phyloP scores from a whole-genome alignment of 1,140 invertebrate genomes.

The Zaprionus africanus region DNA sequence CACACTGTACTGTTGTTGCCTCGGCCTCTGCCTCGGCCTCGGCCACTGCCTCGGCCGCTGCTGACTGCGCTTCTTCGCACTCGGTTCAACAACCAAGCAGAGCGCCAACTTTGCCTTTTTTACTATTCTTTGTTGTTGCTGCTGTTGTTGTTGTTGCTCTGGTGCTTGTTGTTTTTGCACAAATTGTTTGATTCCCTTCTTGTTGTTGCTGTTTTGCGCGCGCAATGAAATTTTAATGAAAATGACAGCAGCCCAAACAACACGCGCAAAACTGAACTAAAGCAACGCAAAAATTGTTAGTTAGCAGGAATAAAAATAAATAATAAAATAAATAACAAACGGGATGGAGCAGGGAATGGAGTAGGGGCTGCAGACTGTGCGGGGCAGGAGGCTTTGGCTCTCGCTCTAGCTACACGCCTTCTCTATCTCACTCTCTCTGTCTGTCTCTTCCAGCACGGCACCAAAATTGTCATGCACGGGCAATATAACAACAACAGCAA shows the following conservation, averaged over 20 bases:
- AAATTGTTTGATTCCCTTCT: constrained; percentile 48
- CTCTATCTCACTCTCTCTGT: background rate
- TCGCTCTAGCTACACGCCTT: background rate
- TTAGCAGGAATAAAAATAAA: constrained; percentile 54
- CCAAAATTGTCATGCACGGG: constrained; percentile 58
- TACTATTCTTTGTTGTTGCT: constrained; percentile 13
- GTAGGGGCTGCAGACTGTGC: constrained; percentile 4
- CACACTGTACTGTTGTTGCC: constrained; percentile 25
- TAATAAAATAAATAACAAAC: constrained; percentile 57
- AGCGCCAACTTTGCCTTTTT: constrained; percentile 35
- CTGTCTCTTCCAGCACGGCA: background rate
- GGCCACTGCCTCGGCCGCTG: background rate
- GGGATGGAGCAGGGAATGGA: background rate
- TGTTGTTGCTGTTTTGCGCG: constrained; percentile 55
- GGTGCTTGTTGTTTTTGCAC: constrained; percentile 36
- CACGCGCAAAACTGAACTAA: constrained; percentile 43
- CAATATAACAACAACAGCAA: constrained; percentile 9
- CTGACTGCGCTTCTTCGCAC: constrained; percentile 40
- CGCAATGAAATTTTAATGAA: constrained; percentile 80
- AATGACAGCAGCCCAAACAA: constrained; percentile 69
- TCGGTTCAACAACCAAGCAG: constrained; percentile 67
- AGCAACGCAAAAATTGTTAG: constrained; percentile 49
- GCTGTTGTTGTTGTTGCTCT: constrained; percentile 10
- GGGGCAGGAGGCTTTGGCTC: background rate
- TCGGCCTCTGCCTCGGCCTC: background rate